Evolutionary conservation across 2,113 vertebrate species (phyloP).

Genomic region (Passer domesticus): DNA sequence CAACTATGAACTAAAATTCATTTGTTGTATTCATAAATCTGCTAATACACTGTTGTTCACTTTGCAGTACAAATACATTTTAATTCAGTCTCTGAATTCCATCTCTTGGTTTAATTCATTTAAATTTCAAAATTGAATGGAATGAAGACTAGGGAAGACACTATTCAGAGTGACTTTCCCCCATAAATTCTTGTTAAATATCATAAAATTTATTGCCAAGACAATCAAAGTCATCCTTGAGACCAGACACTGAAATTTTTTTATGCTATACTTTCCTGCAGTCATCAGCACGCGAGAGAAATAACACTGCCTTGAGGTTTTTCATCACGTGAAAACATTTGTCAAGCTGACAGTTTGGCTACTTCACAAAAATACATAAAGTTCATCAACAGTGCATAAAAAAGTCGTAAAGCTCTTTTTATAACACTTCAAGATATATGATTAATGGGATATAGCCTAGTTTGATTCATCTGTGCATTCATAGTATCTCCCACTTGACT

Average conservation of each 20-base stretch:
- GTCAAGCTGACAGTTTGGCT: slow-evolving; percentile 69
- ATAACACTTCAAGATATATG: neutral
- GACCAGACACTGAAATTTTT: slow-evolving; percentile 37
- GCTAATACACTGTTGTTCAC: neutral
- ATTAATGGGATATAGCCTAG: slow-evolving; percentile 39
- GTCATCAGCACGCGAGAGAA: slow-evolving; percentile 10
- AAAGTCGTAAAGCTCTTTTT: slow-evolving; percentile 8
- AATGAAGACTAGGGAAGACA: neutral
- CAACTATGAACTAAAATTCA: neutral
- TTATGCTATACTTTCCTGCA: slow-evolving; percentile 1
- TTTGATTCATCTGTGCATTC: slow-evolving; percentile 58
- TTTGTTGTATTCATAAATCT: neutral
- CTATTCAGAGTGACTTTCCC: neutral
- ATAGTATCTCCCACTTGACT: slow-evolving; percentile 1
- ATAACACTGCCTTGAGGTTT: slow-evolving; percentile 25
- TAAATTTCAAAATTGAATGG: neutral
- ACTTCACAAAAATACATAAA: slow-evolving; percentile 56
- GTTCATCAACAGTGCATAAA: slow-evolving; percentile 18
- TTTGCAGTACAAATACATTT: neutral
- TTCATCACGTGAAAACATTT: slow-evolving; percentile 45
- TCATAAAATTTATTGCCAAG: neutral
- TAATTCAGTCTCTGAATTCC: neutral
- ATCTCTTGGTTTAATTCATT: neutral
- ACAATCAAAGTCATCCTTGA: slow-evolving; percentile 25
- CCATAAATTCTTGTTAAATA: neutral